Evolutionary conservation across 1,140 invertebrate species (phyloP).

Genomic region (Orchesella cincta): DNA sequence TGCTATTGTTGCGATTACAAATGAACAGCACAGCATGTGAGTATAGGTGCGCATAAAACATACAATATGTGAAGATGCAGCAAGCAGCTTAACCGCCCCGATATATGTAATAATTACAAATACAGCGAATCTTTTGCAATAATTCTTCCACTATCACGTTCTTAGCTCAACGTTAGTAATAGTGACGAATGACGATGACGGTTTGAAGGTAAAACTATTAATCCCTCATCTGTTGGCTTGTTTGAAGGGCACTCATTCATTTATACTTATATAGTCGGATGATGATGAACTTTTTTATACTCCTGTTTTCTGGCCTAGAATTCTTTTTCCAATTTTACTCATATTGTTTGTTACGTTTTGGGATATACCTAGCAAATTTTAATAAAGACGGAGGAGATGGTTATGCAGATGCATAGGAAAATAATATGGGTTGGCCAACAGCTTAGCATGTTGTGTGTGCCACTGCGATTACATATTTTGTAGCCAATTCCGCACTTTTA

Average conservation of each 20-base stretch:
- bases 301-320: neutral
- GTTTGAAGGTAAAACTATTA: constrained; percentile 1
- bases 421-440: too few relatives aligned
- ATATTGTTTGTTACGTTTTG: too few relatives aligned
- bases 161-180: too few relatives aligned
- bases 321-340: neutral
- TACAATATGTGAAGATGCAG: too few relatives aligned
- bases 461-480: neutral
- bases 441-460: too few relatives aligned
- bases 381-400: neutral
- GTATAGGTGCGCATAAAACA: too few relatives aligned
- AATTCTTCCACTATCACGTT: too few relatives aligned
- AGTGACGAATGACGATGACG: neutral
- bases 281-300: neutral
- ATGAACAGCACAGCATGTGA: too few relatives aligned
- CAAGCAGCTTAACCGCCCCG: too few relatives aligned
- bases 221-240: neutral
- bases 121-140: too few relatives aligned
- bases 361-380: neutral
- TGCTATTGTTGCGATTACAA: too few relatives aligned
- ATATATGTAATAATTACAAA: too few relatives aligned
- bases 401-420: neutral
- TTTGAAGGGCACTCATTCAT: neutral
- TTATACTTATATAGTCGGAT: neutral
- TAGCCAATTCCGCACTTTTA: neutral